Base-by-base conservation (phyloP, 2,888 invertebrate species). In the Erebia ligea region DNA sequence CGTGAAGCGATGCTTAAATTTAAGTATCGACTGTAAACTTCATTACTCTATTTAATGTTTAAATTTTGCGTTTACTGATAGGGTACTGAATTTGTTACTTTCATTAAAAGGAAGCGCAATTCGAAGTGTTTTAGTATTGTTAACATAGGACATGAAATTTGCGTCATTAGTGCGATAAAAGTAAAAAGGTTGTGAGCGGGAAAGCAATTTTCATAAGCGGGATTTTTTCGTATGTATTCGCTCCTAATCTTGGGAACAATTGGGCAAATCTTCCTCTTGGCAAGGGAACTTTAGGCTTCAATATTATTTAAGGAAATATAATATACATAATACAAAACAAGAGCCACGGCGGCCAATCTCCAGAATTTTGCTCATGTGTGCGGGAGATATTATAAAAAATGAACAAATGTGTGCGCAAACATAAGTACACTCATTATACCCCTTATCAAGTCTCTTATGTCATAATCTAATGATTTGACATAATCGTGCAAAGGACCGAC, bases 1-100 rank as follows among this genome's bases (percentile, higher is more conserved):
- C 54, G 70, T 54, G 48, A 67, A 70, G 54, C 58, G 68, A 68
- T 64, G 71, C n/a, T 71, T 59, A 71, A 68, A 64, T 65, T 66
- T 68, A 68, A 71, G 68, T 71, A 68, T 71, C 68, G 61, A 66
- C 68, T 40, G 42, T 71, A 62, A 71, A 71, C 42, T 71, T 65
- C 59, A 68, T 68, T 63, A 59, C 64, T 71, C 52, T 40, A 61
- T 68, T 65, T 71, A 56, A 65, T 68, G 71, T 68, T 65, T 45
- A 42, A 68, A 71, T 70, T 68, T 65, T 65, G 67, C 52, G 67
- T 71, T 67, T 70, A 59, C 58, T 25, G 45, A 58, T 17, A 63
- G 58, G 21, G 67, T 68, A 68, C 52, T 63, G 63, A 64, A 52
- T 71, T 58, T 59, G 62, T 54, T 67, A 50, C 25, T 64, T 58